Evolutionary conservation across 2,113 vertebrate species (phyloP).

Genomic region (Taurulus bubalis): DNA sequence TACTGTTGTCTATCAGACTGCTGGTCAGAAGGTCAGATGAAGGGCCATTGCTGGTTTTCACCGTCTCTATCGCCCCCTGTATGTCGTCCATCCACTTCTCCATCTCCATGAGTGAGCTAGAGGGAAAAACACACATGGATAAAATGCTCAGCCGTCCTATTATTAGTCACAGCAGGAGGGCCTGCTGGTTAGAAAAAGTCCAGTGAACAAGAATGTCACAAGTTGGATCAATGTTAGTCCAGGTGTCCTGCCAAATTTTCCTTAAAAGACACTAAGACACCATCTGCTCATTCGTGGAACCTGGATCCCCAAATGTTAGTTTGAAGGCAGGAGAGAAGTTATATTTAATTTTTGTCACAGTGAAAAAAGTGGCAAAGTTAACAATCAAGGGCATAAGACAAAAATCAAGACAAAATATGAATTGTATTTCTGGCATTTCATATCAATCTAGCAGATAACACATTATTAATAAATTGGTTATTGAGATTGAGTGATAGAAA

Average conservation of each 20-base stretch:
- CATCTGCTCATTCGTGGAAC: conserved; percentile 31
- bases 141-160: conserved; percentile 2
- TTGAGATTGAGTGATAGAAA: neutral
- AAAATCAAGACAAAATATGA: neutral
- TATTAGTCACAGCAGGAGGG: neutral
- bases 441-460: neutral
- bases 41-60: conserved; percentile 89
- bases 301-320: neutral
- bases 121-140: conserved; percentile 5
- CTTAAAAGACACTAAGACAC: conserved; percentile 2
- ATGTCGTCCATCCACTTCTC: conserved; percentile 97
- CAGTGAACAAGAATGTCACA: neutral
- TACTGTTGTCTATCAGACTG: conserved; percentile 90
- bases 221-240: conserved; percentile 11
- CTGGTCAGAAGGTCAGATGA: conserved; percentile 86
- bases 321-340: neutral
- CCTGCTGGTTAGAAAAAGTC: conserved; percentile 21
- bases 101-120: conserved; percentile 90
- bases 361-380: neutral
- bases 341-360: neutral
- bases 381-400: neutral
- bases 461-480: neutral
- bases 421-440: neutral
- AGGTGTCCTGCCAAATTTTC: conserved; percentile 17
- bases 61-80: conserved; percentile 91